Evolutionary conservation across 2,888 invertebrate species (phyloP), one percentile per base, ranked within the genome.

Genomic region (Ditula angustiorana): DNA sequence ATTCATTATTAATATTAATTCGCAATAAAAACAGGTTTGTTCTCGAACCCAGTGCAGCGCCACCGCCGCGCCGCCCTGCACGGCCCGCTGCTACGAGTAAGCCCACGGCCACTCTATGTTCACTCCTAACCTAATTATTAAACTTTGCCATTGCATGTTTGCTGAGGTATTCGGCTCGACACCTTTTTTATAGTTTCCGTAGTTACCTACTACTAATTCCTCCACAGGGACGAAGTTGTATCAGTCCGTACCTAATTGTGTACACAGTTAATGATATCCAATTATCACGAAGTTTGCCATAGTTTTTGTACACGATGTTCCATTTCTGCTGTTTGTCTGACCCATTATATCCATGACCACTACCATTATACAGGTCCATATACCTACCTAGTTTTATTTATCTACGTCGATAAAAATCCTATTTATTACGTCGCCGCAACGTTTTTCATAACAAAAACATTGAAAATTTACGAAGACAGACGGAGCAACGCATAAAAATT

Each of bases 1-100:
- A 86, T 86, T 87, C 87, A 86, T 87, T 88, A 88, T 88, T 87
- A 86, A 87, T 87, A 90, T 88, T 88, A 88, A 89, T 87, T 87
- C 82, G 81, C 86, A 82, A 86, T 84, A 85, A 82, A 84, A 88
- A 89, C 88, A 79, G 86, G 89, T 90, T 87, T 77, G 74, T 74
- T 78, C 78, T 77, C 77, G 76, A 77, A 76, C 75, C 75, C 69
- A 69, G 74, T 74, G 74, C 74, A 74, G 69, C 72, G 72, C 71
- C 69, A 67, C 72, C 77, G 73, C 75, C 69, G 66, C 72, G 70
- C 71, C 56, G 67, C 69, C 53, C 26, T 30, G 26, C 50, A 19
- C 49, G 1, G 37, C 30, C 7, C 41, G 49, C 35, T 23, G 33
- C 16, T 23, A 26, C n/a, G n/a, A n/a, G n/a, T n/a, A 50, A 19